Evolutionary conservation across 2,113 vertebrate genomes (phyloP), one percentile per base, ranked within the genome.

Genomic region (Tragelaphus scriptus): DNA sequence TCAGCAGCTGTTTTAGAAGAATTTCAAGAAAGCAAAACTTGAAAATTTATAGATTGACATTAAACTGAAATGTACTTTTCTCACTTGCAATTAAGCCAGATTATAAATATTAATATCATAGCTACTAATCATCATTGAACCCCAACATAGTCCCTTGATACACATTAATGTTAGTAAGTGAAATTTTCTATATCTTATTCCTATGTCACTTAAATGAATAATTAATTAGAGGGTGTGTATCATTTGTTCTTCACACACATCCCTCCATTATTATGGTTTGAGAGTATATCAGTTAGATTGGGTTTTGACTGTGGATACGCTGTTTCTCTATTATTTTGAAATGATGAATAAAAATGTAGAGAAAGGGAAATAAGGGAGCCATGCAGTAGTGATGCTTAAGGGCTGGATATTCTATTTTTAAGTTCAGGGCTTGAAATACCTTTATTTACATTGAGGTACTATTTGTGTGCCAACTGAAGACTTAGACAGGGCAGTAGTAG

Each of bases 291-390:
- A 81, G 23, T 89, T 19, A 82, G 47, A 47, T 59, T 89, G 58
- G 80, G 14, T 82, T 49, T 90, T 88, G 58, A 93, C 5, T 79
- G 32, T 85, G 77, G 53, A 55, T 36, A 13, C 15, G 23, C 40
- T 68, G 1, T 21, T 89, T 96, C 93, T 91, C 65, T 65, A 21
- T 90, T 97, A 36, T 61, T 97, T 95, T 92, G 85, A 94, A 89
- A 68, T 84, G 68, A 55, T 47, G 23, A 91, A 28, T 82, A n/a
- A 26, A 92, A 32, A 16, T 44, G 7, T 30, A 44, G 6, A 84
- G 80, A 92, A 25, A 36, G n/a, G 71, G 36, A 28, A 89, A 51
- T 68, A 25, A 98, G 63, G 71, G 65, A 65, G 49, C 30, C 56
- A 53, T n/a, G 44, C 9, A 55, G 23, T 71, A 91, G 68, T 84